Evolutionary conservation across 2,113 vertebrate genomes (phyloP), one percentile per base, ranked within the genome.

Genomic region (Probosciger aterrimus): DNA sequence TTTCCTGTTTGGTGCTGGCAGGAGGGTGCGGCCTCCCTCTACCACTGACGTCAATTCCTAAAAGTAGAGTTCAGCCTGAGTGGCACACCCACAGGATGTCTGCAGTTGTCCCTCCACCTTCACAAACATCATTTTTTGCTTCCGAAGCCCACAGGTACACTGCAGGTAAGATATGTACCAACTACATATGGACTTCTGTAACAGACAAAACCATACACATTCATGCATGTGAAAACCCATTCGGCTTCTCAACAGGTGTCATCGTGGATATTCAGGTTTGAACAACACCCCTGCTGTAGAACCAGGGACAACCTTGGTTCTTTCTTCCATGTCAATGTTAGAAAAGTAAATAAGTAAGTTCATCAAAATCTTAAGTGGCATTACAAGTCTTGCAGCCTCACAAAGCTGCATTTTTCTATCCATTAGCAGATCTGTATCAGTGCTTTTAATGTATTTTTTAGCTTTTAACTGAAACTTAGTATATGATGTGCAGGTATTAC

Each of bases 61-160:
- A 98, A 97, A 95, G 74, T 65, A 96, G 97, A 77, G 35, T 28
- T 97, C 60, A 93, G 96, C 65, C 86, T 28, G 47, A 11, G 93
- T 75, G 78, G 90, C 95, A 90, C 96, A 96, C 97, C 93, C 96
- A 88, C 47, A 93, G 96, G 95, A 95, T 90, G 82, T 95, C 91
- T 93, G 92, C 74, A 92, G 50, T 50, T 91, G 95, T 92, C 92
- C 87, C 86, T 65, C 84, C 67, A 39, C 92, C 92, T 96, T 88
- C 63, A 92, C 15, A 96, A 88, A 97, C 94, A 97, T 10, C 4
- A 39, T 30, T 86, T 95, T 83, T 82, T 69, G 62, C 62, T 65
- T 55, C n/a, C 43, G 47, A 65, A 89, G 78, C 62, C 46, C 52
- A 64, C 70, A 93, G 90, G 94, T 95, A 85, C 14, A 24, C 17